Evolutionary conservation across 2,888 invertebrate species (phyloP).

Genomic region (Limnephilus marmoratus): DNA sequence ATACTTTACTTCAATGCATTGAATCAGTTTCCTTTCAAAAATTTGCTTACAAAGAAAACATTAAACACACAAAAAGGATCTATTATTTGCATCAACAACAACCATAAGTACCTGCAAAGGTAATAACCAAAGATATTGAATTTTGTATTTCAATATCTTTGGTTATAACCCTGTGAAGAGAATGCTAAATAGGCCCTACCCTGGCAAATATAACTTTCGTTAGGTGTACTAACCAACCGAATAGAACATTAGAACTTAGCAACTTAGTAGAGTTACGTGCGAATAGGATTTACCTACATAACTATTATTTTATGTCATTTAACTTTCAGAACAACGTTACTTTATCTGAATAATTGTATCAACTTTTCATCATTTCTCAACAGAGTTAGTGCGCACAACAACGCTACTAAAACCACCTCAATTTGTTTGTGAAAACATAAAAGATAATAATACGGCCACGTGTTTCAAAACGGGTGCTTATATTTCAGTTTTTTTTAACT

Average conservation of each 20-base stretch:
- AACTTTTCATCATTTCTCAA: background rate
- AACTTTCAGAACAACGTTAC: background rate
- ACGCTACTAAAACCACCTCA: background rate
- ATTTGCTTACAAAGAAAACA: too few relatives aligned
- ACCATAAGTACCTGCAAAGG: too few relatives aligned
- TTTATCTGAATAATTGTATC: too few relatives aligned
- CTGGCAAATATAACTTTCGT: background rate
- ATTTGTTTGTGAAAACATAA: constrained; percentile 7
- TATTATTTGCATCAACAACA: too few relatives aligned
- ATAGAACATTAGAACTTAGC: background rate
- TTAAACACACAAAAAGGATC: too few relatives aligned
- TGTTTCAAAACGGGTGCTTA: background rate
- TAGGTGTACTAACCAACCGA: background rate
- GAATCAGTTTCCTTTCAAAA: too few relatives aligned
- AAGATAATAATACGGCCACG: constrained; percentile 9
- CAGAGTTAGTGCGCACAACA: background rate
- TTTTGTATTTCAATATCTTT: too few relatives aligned
- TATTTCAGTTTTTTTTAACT: constrained; percentile 26
- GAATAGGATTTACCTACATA: background rate
- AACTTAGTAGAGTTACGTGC: background rate
- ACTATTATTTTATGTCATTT: background rate
- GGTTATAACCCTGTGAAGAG: too few relatives aligned
- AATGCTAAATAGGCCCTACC: too few relatives aligned
- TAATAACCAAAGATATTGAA: too few relatives aligned
- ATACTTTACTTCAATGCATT: too few relatives aligned